These are phyloP conservation scores for Excalfactoria chinensis DNA, from an alignment of 2,113 vertebrate species.

Conservation along the genomic window DNA sequence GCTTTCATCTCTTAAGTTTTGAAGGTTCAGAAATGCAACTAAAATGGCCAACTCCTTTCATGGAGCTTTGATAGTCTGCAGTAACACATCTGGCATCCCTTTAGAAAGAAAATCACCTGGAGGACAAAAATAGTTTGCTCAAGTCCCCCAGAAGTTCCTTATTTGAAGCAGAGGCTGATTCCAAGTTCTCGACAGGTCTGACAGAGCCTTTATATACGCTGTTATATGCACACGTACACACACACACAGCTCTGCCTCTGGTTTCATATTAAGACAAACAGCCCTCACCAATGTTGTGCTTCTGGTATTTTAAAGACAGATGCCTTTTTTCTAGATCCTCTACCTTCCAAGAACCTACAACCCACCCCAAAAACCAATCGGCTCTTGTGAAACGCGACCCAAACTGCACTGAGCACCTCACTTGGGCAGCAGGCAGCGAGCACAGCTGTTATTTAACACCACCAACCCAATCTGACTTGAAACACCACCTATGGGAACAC, in stretches of 20 bases:
- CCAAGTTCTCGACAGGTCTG: neutral
- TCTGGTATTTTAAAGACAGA: neutral
- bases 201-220: neutral
- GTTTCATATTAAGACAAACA: neutral
- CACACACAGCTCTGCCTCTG: neutral
- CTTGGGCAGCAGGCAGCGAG: neutral
- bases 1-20: slow-evolving; percentile 26
- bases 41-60: slow-evolving; percentile 21
- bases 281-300: neutral
- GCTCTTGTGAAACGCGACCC: neutral
- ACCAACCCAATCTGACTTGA: neutral
- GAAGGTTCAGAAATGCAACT: neutral
- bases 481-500: neutral
- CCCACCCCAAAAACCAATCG: slow-evolving; percentile 20
- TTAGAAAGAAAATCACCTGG: slow-evolving; percentile 36
- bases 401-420: neutral
- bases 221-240: neutral
- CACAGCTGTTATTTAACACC: slow-evolving; percentile 8
- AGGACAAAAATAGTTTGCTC: slow-evolving; percentile 21
- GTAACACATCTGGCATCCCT: slow-evolving; percentile 23
- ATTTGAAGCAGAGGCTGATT: neutral
- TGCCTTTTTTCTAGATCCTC: neutral
- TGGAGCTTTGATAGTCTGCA: slow-evolving; percentile 20
- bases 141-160: neutral
- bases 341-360: neutral